A percentile compares a stretch with the other conserved stretches of the same genome.
Conservation (phyloP, 2,888 invertebrate genomes). For the Drosophila anceps region DNA sequence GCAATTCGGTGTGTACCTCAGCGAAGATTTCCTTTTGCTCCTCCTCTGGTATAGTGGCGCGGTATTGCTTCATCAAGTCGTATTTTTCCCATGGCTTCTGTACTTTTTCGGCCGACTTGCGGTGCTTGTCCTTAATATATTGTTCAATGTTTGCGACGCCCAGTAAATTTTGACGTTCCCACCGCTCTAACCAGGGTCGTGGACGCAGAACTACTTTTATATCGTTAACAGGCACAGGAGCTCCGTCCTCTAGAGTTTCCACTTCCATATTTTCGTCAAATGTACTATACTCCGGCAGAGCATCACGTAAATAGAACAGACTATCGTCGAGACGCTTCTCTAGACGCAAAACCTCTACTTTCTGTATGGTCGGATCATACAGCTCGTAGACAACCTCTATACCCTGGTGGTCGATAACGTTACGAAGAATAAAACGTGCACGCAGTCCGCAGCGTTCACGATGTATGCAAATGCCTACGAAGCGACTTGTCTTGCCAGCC, state of each 20-base stretch:
- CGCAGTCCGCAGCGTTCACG: conserved; percentile 93
- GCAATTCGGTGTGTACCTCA: conserved; percentile 92
- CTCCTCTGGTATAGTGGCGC: conserved; percentile 94
- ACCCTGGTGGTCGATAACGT: conserved; percentile 96
- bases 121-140: conserved; percentile 86
- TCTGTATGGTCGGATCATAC: conserved; percentile 96
- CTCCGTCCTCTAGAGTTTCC: conserved; percentile 91
- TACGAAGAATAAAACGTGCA: conserved; percentile 94
- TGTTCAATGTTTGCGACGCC: conserved; percentile 89
- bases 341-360: conserved; percentile 94
- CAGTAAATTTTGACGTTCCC: conserved; percentile 92
- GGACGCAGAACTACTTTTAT: conserved; percentile 90
- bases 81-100: conserved; percentile 94
- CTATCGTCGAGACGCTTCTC: conserved; percentile 97
- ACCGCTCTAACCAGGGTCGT: conserved; percentile 95
- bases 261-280: conserved; percentile 96
- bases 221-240: conserved; percentile 92
- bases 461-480: conserved; percentile 94
- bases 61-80: conserved; percentile 97
- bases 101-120: conserved; percentile 87
- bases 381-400: conserved; percentile 89
- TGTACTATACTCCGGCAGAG: conserved; percentile 95
- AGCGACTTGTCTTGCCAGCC: conserved; percentile 92
- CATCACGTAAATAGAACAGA: conserved; percentile 95
- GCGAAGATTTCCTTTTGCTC: conserved; percentile 94